A percentile compares a stretch with the other conserved stretches of the same genome.
These are phyloP conservation scores for Temnothorax nylanderi DNA, from an alignment of 1,140 invertebrate genomes.

Conservation along the genomic window DNA sequence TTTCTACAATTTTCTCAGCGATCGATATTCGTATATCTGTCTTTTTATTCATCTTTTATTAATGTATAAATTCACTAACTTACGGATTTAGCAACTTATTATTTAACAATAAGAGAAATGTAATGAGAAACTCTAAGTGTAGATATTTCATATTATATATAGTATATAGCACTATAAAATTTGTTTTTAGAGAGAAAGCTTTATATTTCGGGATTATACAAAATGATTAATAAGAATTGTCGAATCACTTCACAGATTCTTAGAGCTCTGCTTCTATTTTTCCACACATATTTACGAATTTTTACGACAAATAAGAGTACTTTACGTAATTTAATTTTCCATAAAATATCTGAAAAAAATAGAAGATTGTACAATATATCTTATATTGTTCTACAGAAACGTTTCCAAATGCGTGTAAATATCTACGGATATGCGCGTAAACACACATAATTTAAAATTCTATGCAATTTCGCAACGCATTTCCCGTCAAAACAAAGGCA, in stretches of 20 bases:
- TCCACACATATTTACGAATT: not conserved
- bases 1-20: not conserved
- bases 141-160: not conserved
- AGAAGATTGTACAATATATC: no score
- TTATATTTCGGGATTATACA: not conserved
- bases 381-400: not conserved
- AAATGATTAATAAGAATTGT: not conserved
- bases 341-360: not conserved
- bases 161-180: not conserved
- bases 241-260: not conserved
- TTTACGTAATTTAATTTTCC: not conserved
- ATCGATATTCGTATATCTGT: not conserved
- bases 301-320: not conserved
- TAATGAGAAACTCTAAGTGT: not conserved
- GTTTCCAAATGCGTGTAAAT: not conserved
- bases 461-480: not conserved
- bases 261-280: not conserved
- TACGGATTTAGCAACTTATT: not conserved
- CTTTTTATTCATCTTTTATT: not conserved
- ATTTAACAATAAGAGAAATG: not conserved
- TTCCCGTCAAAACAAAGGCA: not conserved
- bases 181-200: not conserved
- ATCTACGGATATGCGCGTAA: not conserved
- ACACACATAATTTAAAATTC: not conserved
- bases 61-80: not conserved